Evolutionary conservation across 2,888 invertebrate genomes (phyloP), one percentile per base, ranked within the genome.

Genomic region (Cheilosia pagana): DNA sequence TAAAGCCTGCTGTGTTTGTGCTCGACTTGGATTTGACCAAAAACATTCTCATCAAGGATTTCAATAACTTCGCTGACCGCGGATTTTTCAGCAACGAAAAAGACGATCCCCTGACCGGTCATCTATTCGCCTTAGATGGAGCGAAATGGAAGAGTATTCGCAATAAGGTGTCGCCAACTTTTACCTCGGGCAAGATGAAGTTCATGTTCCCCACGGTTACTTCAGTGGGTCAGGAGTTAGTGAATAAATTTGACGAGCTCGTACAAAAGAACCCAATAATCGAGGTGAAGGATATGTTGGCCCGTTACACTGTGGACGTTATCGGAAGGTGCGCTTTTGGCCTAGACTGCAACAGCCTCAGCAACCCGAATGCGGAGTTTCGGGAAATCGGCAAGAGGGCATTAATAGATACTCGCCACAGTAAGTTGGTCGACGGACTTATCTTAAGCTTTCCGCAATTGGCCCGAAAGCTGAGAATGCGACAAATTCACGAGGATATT

Each of bases 251-350:
- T 8, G 12, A 16, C 7, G 43, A 63, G 39, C 45, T 19, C 0
- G 41, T 52, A 0, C 53, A 62, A 21, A 25, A 5, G 2, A 35
- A 71, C 25, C 6, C 89, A 88, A 70, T 88, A 0, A 81, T 93
- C 89, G 92, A 91, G 67, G 87, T 90, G 0, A 91, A 91, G 67
- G 92, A 92, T 7, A 59, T 92, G 1, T 88, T 92, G 35, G 91
- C 92, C 0, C 91, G 92, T 23, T 93, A 91, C 71, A 93, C 93
- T 0, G 92, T 92, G 2, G 93, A 94, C 87, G 92, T 93, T 0
- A 93, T 93, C 50, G 93, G 93, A 6, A 89, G 89, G 0, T 92
- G 92, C 86, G 92, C 92, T 4, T 93, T 93, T 86, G 93, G 93
- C 0, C 88, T 93, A 5, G 91, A 93, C 10, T 92, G 92, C 82